Conservation (phyloP, 1,140 invertebrate species). For the Manduca sexta region DNA sequence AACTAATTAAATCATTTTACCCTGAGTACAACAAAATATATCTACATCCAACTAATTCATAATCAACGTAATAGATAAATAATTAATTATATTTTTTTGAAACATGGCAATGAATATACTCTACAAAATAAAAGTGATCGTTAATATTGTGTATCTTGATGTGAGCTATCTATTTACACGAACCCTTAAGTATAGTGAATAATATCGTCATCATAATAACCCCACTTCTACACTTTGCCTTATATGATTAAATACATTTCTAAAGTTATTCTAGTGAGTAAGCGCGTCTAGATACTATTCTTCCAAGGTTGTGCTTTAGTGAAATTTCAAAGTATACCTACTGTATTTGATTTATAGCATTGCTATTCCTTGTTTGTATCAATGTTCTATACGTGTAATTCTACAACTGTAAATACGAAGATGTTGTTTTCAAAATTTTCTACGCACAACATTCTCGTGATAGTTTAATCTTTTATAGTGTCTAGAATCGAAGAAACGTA, state of each 20-base stretch:
- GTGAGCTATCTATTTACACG: conserved; percentile 16
- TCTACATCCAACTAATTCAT: too few relatives aligned
- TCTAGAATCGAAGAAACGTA: conserved; percentile 15
- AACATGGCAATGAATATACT: too few relatives aligned
- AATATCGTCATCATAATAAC: conserved; percentile 28
- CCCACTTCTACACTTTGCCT: conserved; percentile 69
- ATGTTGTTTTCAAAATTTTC: conserved; percentile 51
- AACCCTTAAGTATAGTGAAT: conserved; percentile 8
- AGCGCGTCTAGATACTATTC: conserved; percentile 68
- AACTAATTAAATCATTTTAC: too few relatives aligned
- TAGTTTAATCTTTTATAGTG: conserved; percentile 31
- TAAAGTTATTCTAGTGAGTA: conserved; percentile 63
- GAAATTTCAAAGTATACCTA: conserved; percentile 59
- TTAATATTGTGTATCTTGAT: too few relatives aligned
- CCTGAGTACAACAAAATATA: too few relatives aligned
- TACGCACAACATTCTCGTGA: conserved; percentile 67
- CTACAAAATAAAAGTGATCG: too few relatives aligned
- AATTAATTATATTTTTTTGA: too few relatives aligned
- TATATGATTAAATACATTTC: conserved; percentile 59
- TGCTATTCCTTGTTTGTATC: conserved; percentile 16
- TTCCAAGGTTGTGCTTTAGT: conserved; percentile 72
- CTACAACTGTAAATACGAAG: conserved; percentile 24
- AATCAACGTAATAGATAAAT: too few relatives aligned
- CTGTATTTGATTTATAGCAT: conserved; percentile 39
- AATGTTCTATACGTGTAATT: conserved; percentile 19